These are phyloP conservation scores for Dascyllus trimaculatus DNA, from an alignment of 2,113 vertebrate species.

Conservation along the genomic window DNA sequence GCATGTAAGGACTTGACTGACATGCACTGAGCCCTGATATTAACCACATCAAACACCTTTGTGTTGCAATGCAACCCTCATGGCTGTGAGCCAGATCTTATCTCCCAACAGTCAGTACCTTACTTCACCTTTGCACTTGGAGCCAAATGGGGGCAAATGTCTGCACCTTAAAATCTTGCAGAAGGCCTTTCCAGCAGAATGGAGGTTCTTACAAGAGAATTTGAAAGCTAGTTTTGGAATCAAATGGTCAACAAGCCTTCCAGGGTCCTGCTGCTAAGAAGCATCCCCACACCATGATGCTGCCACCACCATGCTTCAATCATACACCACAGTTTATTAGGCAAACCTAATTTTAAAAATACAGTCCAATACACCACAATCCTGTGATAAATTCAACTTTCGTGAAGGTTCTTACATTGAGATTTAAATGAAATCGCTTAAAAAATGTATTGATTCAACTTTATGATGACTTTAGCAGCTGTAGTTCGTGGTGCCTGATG, in stretches of 20 bases:
- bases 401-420: not conserved
- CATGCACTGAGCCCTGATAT: too few species aligned
- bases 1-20: too few species aligned
- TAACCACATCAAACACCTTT: too few species aligned
- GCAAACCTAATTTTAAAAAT: not conserved
- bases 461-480: not conserved
- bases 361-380: not conserved
- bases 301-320: too few species aligned
- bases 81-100: not conserved
- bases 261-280: too few species aligned
- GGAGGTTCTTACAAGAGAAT: too few species aligned
- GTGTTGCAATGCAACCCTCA: too few species aligned
- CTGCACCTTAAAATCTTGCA: not conserved
- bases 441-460: not conserved
- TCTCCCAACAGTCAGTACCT: not conserved
- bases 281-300: too few species aligned
- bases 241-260: not conserved
- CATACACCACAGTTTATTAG: too few species aligned
- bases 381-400: not conserved
- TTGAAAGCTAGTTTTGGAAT: too few species aligned
- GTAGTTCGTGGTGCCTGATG: not conserved
- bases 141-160: not conserved
- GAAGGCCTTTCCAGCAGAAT: not conserved
- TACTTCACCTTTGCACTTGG: not conserved
- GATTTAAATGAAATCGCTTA: not conserved